These are phyloP conservation scores for Muschampia staudingeri DNA, from an alignment of 2,888 invertebrate species.

Conservation along the genomic window DNA sequence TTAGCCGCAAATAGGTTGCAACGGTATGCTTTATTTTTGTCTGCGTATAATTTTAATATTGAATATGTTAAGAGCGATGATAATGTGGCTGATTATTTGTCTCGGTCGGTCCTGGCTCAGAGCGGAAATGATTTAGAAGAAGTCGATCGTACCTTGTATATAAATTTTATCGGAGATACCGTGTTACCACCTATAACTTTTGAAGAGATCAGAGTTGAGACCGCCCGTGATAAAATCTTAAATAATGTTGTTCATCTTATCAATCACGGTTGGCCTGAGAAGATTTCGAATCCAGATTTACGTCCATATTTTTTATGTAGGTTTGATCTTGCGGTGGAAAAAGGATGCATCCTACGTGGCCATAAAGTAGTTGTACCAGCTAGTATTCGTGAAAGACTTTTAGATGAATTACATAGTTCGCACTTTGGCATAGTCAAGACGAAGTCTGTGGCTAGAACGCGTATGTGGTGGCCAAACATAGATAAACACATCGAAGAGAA, in stretches of 20 bases:
- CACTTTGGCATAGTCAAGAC: background rate
- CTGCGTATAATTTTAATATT: background rate
- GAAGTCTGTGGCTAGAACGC: background rate
- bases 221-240: background rate
- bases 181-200: background rate
- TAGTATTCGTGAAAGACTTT: background rate
- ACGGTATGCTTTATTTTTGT: background rate
- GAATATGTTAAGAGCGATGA: background rate
- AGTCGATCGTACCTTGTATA: background rate
- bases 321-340: background rate
- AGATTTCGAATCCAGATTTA: background rate
- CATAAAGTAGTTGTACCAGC: background rate
- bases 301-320: background rate
- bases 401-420: background rate
- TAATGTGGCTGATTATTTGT: background rate
- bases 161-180: background rate
- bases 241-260: background rate
- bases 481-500: background rate
- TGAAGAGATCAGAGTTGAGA: background rate
- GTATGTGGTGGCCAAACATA: background rate
- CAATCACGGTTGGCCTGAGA: background rate
- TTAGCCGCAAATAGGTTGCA: constrained; percentile 2
- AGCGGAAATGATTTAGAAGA: background rate
- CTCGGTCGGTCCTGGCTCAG: background rate
- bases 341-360: background rate